A percentile compares a stretch with the other conserved stretches of the same genome.
These are phyloP conservation scores for Dryocosmus kuriphilus DNA, from an alignment of 2,888 invertebrate species.

Conservation along the genomic window DNA sequence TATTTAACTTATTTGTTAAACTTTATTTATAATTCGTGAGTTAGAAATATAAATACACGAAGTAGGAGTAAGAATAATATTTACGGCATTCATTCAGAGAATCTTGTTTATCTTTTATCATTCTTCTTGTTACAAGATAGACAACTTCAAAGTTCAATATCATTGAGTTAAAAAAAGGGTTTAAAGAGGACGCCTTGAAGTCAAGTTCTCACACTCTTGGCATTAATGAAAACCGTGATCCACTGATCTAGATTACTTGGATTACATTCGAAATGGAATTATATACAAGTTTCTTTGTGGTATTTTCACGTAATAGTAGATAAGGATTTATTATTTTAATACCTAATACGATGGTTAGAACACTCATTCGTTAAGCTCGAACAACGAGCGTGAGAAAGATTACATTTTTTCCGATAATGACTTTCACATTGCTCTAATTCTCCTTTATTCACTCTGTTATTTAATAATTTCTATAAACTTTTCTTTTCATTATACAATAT, in stretches of 20 bases:
- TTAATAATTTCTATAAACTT: background rate
- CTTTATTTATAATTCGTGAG: no score
- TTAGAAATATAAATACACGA: background rate
- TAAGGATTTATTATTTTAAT: background rate
- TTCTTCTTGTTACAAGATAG: background rate
- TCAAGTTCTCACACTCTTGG: conserved; percentile 9
- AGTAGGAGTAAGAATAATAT: background rate
- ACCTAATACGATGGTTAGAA: background rate
- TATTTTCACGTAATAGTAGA: background rate
- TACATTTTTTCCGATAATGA: background rate
- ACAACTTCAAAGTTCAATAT: conserved; percentile 15
- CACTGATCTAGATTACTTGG: conserved; percentile 27
- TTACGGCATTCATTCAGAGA: background rate
- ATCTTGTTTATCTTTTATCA: background rate
- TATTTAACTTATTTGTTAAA: no score
- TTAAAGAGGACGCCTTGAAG: conserved; percentile 14
- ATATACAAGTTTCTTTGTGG: conserved; percentile 13
- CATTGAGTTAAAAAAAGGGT: background rate
- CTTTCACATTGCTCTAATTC: background rate
- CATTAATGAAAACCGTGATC: conserved; percentile 35
- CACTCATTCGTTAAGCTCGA: background rate
- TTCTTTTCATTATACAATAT: background rate
- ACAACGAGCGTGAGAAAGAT: background rate
- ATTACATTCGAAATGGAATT: background rate
- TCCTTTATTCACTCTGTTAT: background rate